Evolutionary conservation across 1,140 invertebrate genomes (phyloP), one percentile per base, ranked within the genome.

Genomic region (Zaprionus taronus): DNA sequence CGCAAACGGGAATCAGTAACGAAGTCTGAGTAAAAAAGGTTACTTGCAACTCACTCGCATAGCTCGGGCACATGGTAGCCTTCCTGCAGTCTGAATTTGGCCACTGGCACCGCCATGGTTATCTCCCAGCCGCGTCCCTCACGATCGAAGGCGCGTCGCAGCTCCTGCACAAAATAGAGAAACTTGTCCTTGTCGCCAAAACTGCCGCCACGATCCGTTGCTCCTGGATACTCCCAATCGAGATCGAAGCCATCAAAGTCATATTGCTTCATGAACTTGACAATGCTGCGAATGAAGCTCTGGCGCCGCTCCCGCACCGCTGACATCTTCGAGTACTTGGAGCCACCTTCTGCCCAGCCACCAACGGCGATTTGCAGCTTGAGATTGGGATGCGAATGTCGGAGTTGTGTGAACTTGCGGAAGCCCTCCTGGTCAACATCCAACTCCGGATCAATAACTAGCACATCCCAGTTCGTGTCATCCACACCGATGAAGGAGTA

Each of bases 401-500:
- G 96, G 2, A 98, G 93, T 6, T 94, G 93, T 0, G 96, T 97
- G 87, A 98, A 98, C 79, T 97, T 97, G n/a, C 93, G 93, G 93
- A 97, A 98, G 1, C 97, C 97, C 82, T 94, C 95, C 76, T 96
- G 93, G 7, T 96, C 94, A 4, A 96, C 94, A 81, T 97, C 97
- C 75, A 97, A 95, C 93, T 98, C 96, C 1, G 95, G 95, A 86
- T 98, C 97, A 14, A 98, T 95, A 3, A 97, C 93, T 1, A 97
- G 94, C 5, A 97, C 94, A 70, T 96, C 95, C 95, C 96, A 97
- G 7, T 94, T 95, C 5, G 95, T 95, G 80, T 97, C 96, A 77
- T 95, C 95, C 7, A 98, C 95, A 1, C 97, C 97, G 67, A 98
- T 96, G 91, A 98, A 98, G n/a, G 97, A 97, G 91, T 98, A 98